Percentiles rank a stretch among this genome's conserved stretches.
phyloP scores from a whole-genome alignment of 1,140 invertebrate species.

The Thaumatotibia leucotreta region DNA sequence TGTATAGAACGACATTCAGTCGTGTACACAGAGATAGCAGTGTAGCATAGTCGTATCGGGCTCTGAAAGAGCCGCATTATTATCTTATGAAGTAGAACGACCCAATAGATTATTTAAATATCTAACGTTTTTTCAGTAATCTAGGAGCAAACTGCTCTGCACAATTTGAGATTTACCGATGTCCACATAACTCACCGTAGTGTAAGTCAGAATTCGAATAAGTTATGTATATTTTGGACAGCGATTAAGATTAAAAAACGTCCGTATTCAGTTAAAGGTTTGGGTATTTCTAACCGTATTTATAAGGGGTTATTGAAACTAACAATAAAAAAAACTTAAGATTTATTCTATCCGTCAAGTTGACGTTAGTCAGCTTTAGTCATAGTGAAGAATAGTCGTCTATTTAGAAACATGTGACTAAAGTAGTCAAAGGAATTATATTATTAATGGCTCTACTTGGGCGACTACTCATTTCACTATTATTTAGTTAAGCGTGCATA shows the following conservation, averaged over 20 bases:
- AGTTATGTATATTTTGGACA: conserved; percentile 35
- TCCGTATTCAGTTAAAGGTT: conserved; percentile 49
- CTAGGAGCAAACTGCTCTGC: too few species aligned
- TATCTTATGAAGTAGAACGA: neutral
- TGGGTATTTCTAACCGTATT: conserved; percentile 68
- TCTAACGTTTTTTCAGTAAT: too few species aligned
- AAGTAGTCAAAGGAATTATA: neutral
- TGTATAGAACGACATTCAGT: neutral
- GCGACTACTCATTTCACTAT: neutral
- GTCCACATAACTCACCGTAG: conserved; percentile 40
- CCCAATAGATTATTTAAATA: neutral
- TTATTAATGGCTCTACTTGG: neutral
- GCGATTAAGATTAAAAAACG: conserved; percentile 22
- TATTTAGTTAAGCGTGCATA: conserved; percentile 54
- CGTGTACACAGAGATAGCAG: neutral
- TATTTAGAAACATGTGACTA: neutral
- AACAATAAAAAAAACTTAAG: conserved; percentile 46
- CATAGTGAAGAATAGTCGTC: neutral
- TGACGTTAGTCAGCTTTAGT: neutral
- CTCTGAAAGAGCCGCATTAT: neutral
- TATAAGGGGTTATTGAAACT: conserved; percentile 61
- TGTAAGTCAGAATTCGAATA: conserved; percentile 35
- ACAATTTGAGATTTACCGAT: neutral
- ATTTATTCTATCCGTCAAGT: conserved; percentile 50
- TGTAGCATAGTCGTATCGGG: neutral